Conservation (phyloP, 2,113 vertebrate genomes). For the Ornithorhynchus anatinus region DNA sequence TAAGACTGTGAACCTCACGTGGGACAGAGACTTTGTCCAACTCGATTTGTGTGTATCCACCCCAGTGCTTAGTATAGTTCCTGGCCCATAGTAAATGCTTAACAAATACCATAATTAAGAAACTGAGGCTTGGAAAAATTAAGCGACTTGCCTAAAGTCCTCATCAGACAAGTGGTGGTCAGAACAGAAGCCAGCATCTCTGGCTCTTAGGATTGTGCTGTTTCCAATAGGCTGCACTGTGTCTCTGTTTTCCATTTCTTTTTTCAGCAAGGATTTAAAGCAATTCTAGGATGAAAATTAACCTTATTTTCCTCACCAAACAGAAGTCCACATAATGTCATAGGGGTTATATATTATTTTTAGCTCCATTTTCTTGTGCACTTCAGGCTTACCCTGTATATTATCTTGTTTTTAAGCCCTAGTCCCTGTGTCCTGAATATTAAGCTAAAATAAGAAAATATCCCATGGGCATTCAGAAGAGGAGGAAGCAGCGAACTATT, state of each 20-base stretch:
- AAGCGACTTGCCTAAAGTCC: neutral
- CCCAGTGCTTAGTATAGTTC: too few relatives aligned
- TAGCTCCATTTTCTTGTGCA: neutral
- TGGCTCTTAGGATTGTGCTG: neutral
- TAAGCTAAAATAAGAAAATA: neutral
- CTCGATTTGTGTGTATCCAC: too few relatives aligned
- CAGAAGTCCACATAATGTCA: neutral
- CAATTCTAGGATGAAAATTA: neutral
- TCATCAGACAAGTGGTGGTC: neutral
- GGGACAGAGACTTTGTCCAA: too few relatives aligned
- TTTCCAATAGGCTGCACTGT: neutral
- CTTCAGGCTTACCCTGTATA: neutral
- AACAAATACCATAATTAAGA: too few relatives aligned
- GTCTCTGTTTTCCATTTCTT: conserved; percentile 3
- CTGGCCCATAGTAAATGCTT: too few relatives aligned
- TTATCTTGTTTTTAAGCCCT: neutral
- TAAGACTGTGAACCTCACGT: too few relatives aligned
- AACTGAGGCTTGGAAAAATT: too few relatives aligned
- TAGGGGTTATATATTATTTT: neutral
- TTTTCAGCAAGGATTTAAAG: neutral
- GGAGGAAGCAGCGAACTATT: neutral
- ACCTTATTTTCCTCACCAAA: conserved; percentile 14
- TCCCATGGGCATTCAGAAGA: neutral
- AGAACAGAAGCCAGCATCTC: neutral
- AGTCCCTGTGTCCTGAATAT: neutral